Conservation (phyloP, 2,113 vertebrate species). For the Tyrannus savana region DNA sequence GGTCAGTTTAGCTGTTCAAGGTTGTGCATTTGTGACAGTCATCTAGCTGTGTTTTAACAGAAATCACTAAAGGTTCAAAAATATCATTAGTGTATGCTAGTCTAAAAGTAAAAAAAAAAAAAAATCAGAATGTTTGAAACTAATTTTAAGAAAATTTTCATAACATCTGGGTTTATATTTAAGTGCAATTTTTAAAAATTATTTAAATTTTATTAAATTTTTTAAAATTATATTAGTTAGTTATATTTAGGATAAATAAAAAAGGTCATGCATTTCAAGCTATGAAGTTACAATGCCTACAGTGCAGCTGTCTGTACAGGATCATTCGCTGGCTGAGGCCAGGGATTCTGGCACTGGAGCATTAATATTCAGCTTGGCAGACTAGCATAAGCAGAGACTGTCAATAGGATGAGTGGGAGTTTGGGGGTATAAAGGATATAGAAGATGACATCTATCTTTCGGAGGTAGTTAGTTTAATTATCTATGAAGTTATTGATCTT, state of each 20-base stretch:
- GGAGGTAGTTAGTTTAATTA: slow-evolving; percentile 18
- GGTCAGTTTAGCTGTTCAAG: neutral
- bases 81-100: neutral
- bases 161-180: neutral
- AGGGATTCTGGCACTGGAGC: neutral
- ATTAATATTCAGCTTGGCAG: neutral
- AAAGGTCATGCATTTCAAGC: neutral
- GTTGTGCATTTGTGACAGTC: neutral
- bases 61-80: neutral
- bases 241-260: slow-evolving; percentile 51
- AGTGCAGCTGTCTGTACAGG: neutral
- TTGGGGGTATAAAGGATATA: neutral
- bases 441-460: slow-evolving; percentile 9
- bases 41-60: neutral
- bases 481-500: slow-evolving; percentile 10
- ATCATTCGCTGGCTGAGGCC: neutral
- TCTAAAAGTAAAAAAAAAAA: neutral
- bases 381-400: neutral
- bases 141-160: neutral
- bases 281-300: neutral
- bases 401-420: neutral
- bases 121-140: neutral
- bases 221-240: neutral
- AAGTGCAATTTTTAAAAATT: neutral
- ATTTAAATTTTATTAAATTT: neutral